Evolutionary conservation across 2,888 invertebrate genomes (phyloP), one percentile per base, ranked within the genome.

Genomic region (Himalopsyche anomala): DNA sequence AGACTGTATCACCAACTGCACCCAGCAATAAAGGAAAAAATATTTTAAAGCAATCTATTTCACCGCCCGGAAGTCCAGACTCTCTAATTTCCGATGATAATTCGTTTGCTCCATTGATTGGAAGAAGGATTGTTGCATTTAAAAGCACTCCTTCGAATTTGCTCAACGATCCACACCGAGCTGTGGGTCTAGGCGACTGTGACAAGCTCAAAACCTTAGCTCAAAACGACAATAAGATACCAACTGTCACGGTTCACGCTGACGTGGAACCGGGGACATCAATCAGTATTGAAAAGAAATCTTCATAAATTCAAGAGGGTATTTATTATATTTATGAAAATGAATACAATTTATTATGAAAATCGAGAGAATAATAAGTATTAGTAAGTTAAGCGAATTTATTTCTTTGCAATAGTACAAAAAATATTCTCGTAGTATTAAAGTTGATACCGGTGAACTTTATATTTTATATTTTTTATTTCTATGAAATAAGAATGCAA

Each of bases 351-450:
- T 51, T 12, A 51, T 51, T 51, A 15, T 15, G 15, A 12, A 51
- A 51, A 51, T 2, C 2, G 15, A 15, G 51, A 51, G 15, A 51
- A 15, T 51, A 51, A 51, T 51, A 51, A 51, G 51, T 51, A 51
- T 51, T 51, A 51, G 6, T 36, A 74, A 12, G 36, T 38, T 38
- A 51, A 15, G 51, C 51, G 12, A 74, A 38, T 74, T 36, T 38
- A 74, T 74, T 74, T 74, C 15, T 74, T 38, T 74, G 36, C 74
- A 38, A 15, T 74, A 74, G 74, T 74, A 74, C 74, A 74, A 74
- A 74, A 74, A 36, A 2, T 38, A 9, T 38, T 36, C 38, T 38
- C 38, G 12, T 74, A 38, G 28, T 74, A 15, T 15, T 74, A 38
- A 15, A 74, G 36, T 74, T 74, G 12, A 74, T 15, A 19, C 62